phyloP scores from a whole-genome alignment of 2,888 invertebrate species.

The Limnephilus marmoratus region DNA sequence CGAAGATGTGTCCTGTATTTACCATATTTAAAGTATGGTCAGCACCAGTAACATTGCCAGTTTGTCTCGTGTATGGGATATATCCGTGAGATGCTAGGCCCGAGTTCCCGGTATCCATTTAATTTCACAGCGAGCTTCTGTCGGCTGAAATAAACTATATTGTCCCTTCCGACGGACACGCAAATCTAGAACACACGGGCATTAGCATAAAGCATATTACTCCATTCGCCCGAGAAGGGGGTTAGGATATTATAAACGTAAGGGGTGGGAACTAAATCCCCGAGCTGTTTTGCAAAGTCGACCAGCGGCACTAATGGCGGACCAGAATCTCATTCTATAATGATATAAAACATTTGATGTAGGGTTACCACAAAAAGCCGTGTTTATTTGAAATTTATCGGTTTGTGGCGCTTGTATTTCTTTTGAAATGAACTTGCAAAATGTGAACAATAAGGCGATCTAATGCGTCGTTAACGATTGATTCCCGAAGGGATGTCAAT shows the following conservation, averaged over 20 bases:
- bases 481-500: no score
- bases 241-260: no score
- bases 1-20: background rate
- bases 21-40: no score
- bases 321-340: background rate
- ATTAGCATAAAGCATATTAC: conserved; percentile 12
- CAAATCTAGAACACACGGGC: background rate
- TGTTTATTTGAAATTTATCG: background rate
- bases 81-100: background rate
- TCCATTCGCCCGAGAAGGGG: background rate
- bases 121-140: background rate
- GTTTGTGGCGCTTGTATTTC: background rate
- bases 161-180: background rate
- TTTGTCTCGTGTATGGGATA: background rate
- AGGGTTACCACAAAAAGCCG: background rate
- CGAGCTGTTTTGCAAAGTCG: conserved; percentile 3
- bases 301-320: conserved; percentile 11
- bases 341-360: background rate
- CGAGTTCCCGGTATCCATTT: background rate
- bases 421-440: background rate
- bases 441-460: background rate
- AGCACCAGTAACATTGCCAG: background rate
- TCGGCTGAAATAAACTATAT: conserved; percentile 11
- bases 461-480: no score
- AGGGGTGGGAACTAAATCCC: conserved; percentile 8